Evolutionary conservation across 2,888 invertebrate genomes (phyloP).

Genomic region (Agonopterix alstromeriana): DNA sequence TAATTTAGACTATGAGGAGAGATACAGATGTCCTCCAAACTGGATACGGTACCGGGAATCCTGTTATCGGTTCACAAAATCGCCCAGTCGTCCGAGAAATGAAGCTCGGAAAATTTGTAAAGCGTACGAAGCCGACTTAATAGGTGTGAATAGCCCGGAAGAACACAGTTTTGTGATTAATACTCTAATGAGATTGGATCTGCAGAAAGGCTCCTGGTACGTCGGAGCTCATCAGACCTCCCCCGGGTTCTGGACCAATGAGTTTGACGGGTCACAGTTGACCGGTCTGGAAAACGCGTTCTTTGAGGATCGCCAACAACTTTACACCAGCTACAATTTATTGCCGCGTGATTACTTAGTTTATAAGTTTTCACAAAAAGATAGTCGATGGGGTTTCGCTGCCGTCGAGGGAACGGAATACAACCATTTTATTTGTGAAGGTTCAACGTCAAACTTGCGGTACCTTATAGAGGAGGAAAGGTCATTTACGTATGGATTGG

Average conservation of each 20-base stretch:
- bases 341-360: constrained; percentile 84
- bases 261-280: constrained; percentile 87
- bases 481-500: constrained; percentile 90
- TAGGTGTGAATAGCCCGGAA: constrained; percentile 86
- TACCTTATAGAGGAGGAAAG: constrained; percentile 85
- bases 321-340: constrained; percentile 54
- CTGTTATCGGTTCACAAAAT: constrained; percentile 94
- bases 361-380: constrained; percentile 83
- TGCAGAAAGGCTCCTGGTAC: constrained; percentile 92
- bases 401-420: constrained; percentile 87
- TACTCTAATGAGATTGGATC: constrained; percentile 88
- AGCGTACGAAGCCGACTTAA: constrained; percentile 87
- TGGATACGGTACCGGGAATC: constrained; percentile 90
- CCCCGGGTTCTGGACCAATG: constrained; percentile 88
- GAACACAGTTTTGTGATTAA: constrained; percentile 93
- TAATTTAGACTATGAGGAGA: constrained; percentile 60
- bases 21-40: constrained; percentile 85
- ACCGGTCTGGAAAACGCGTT: constrained; percentile 89
- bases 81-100: constrained; percentile 86
- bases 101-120: constrained; percentile 91
- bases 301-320: constrained; percentile 73
- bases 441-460: constrained; percentile 83
- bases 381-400: constrained; percentile 90
- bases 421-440: constrained; percentile 92
- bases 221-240: constrained; percentile 86